These are phyloP conservation scores for Hepsetus odoe DNA, from an alignment of 2,113 vertebrate genomes.

Conservation along the genomic window DNA sequence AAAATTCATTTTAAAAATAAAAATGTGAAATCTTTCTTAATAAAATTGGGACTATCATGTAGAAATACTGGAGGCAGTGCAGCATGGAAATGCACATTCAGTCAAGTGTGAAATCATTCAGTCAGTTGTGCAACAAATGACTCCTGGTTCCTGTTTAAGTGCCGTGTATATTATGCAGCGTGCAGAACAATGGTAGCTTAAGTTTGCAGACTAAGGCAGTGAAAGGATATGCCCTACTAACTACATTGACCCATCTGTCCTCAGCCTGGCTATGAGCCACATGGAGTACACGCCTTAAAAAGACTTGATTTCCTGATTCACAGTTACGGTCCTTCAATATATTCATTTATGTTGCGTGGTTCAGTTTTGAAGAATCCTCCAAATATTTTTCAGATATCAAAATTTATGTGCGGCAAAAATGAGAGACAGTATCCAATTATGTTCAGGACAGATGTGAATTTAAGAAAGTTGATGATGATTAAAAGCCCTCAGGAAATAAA, in stretches of 20 bases:
- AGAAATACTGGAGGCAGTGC: neutral
- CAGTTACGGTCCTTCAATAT: constrained; percentile 50
- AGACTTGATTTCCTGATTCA: constrained; percentile 78
- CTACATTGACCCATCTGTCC: constrained; percentile 74
- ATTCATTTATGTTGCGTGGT: neutral
- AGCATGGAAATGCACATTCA: neutral
- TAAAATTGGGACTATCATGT: neutral
- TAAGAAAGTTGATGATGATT: neutral
- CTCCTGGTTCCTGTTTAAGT: constrained; percentile 14
- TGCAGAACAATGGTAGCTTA: constrained; percentile 64
- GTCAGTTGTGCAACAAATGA: neutral
- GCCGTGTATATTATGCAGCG: constrained; percentile 31
- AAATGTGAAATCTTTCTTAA: neutral
- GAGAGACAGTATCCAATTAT: neutral
- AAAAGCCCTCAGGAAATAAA: neutral
- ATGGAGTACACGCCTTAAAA: constrained; percentile 70
- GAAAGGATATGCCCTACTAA: constrained; percentile 75
- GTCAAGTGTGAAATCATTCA: constrained; percentile 6
- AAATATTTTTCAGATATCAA: neutral
- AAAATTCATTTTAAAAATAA: neutral
- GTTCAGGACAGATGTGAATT: neutral
- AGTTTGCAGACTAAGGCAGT: constrained; percentile 66
- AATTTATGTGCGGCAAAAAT: neutral
- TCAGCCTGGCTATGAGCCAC: constrained; percentile 70
- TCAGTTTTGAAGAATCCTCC: neutral